Evolutionary conservation across 2,113 vertebrate genomes (phyloP), one percentile per base, ranked within the genome.

Genomic region (Meleagris gallopavo): DNA sequence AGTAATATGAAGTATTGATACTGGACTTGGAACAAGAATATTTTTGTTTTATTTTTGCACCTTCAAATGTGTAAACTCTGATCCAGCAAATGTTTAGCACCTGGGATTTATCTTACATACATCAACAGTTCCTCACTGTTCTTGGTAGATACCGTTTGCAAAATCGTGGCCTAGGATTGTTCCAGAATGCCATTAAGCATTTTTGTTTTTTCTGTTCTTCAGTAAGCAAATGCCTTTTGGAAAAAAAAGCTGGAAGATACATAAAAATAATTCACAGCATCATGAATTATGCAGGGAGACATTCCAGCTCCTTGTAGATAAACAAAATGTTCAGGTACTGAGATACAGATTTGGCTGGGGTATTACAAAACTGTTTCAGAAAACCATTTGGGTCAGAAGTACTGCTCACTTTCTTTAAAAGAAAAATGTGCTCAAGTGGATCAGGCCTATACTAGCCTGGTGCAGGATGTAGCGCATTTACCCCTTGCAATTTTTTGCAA

Each of bases 261-360:
- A 70, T 67, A 93, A 96, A 92, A 93, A 88, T 77, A 94, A 81
- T 94, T 77, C 32, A 83, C 11, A 74, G 36, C 62, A 75, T 93
- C 88, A 93, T 95, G 65, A 97, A 93, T 97, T 92, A 88, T 95
- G 29, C 93, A 95, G 76, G 61, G 22, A n/a, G 80, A 82, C 69
- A 79, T 89, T 82, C 41, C 61, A 41, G 46, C 86, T 90, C 67
- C 19, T 25, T 67, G 61, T 88, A 77, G 78, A 52, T 88, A 89
- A 78, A 71, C 43, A 94, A 74, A 90, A 77, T 71, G 38, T 67
- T 94, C 79, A 93, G 86, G 71, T 86, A 92, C 72, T 73, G 69
- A 62, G 94, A 86, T 67, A 50, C 15, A 89, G 67, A 90, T 86
- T 64, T 94, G 77, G 29, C 71, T 74, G 50, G 30, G 46, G 32